Base-by-base conservation (phyloP, 2,113 vertebrate genomes). In the Anthoscopus minutus region DNA sequence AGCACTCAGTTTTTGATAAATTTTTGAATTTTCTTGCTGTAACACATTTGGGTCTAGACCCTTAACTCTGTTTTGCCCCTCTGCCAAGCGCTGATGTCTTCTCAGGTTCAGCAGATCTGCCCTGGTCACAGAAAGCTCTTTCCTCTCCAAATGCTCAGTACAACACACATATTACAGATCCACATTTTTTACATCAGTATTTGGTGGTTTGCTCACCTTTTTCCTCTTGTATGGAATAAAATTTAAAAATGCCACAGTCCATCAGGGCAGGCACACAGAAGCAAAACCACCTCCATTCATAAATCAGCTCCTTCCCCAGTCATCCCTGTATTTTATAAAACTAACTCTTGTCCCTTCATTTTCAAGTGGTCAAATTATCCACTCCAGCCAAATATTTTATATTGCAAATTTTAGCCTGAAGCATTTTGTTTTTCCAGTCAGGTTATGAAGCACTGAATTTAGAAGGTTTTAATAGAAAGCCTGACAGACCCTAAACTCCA, bases 401-500 rank as follows among this genome's bases (percentile, higher is more conserved):
- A 87, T 65, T 91, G 90, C 62, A 77, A 71, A 81, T 92, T 96
- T 82, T 88, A 95, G 65, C 44, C 81, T 35, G 82, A 18, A 93
- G 89, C 92, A 47, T 87, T 96, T 94, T 94, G 88, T 11, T 73
- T 57, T 78, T 78, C 85, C n/a, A 81, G 86, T 66, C 80, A 66
- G 70, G 61, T 88, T 94, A 94, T 71, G 67, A 90, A 93, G 90
- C 76, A 72, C 58, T 84, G 85, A 94, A 93, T 77, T 79, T 88
- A 70, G 83, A 95, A 94, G 78, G 81, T 37, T 91, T 88, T 92
- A 93, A 96, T n/a, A 57, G 87, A 86, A 95, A 89, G 85, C 92
- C 95, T 97, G 94, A 96, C 94, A 97, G 95, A 92, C 89, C 73
- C 40, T 86, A 66, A 83, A 92, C 82, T 70, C 35, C 67, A 94